Evolutionary conservation across 2,888 invertebrate genomes (phyloP), one percentile per base, ranked within the genome.

Genomic region (Ectemnius lituratus): DNA sequence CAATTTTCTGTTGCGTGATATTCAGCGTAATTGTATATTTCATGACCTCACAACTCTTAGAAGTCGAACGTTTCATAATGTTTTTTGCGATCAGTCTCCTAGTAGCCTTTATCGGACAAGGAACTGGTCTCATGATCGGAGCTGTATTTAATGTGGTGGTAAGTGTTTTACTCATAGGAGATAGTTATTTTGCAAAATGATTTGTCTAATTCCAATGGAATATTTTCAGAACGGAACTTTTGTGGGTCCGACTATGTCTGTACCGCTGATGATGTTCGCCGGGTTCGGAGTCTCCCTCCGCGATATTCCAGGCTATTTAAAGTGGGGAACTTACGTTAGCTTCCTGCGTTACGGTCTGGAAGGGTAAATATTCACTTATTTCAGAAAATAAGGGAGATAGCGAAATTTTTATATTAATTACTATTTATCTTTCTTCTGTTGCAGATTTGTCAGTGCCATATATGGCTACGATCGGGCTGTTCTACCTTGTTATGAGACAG

Each of bases 261-360:
- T 98, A 45, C 98, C 98, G 0, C 95, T 98, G 93, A 97, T 99
- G 95, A 96, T 98, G 95, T 98, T 98, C 90, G 97, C 98, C 67
- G 98, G 98, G 0, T 98, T 98, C 91, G 98, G 98, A 18, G 98
- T 98, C 6, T 96, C 96, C 1, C 92, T 98, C 46, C 93, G 95
- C 0, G 98, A 98, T 88, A 93, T 98, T 71, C 98, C 98, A 0
- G 85, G 90, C 0, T 97, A 97, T 90, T 92, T 99, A 4, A 94
- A 95, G 87, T 98, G 98, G 98, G 96, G 98, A 0, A 97, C 97
- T 52, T 96, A 98, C 89, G 92, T 97, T 75, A 98, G 98, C 6
- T 98, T 97, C 89, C 92, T 98, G 66, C 93, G 98, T 65, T 99
- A 98, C 88, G 97, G 97, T 0, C 93, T 98, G 62, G 98, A 98